Percentiles rank a stretch among this genome's conserved stretches.
phyloP scores from a whole-genome alignment of 2,113 vertebrate species.

The Anguilla japonica region DNA sequence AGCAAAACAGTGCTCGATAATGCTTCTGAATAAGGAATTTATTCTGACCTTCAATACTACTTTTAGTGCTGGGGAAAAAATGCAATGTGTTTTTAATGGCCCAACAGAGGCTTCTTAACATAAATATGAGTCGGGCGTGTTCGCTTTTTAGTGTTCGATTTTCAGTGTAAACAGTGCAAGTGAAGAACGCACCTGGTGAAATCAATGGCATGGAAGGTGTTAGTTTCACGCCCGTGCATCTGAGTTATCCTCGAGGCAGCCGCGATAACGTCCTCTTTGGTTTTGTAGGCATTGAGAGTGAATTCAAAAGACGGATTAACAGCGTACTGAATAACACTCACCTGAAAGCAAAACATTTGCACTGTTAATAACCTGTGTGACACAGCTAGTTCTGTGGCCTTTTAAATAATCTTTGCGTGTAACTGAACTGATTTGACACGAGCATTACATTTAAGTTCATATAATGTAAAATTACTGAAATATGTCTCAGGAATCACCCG shows the following conservation, averaged over 20 bases:
- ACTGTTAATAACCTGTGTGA: not conserved
- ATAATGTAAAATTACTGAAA: not conserved
- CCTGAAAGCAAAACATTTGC: conserved; percentile 52
- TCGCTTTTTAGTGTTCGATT: not conserved
- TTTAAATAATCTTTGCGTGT: not conserved
- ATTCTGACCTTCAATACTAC: no score
- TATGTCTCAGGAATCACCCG: not conserved
- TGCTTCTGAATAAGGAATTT: not conserved
- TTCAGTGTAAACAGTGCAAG: not conserved
- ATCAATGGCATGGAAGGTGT: conserved; percentile 76
- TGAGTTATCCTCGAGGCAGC: conserved; percentile 60
- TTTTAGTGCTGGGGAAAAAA: no score
- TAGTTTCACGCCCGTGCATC: conserved; percentile 70
- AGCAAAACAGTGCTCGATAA: not conserved
- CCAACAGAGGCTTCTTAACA: no score
- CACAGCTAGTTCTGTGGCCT: not conserved
- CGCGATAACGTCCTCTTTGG: conserved; percentile 63
- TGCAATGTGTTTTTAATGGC: no score
- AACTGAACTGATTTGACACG: not conserved
- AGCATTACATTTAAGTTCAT: not conserved
- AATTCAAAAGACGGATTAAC: conserved; percentile 71
- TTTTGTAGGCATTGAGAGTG: conserved; percentile 61
- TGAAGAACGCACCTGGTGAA: conserved; percentile 69
- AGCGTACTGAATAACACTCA: conserved; percentile 78
- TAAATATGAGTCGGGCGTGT: no score